Base-by-base conservation (phyloP, 2,113 vertebrate genomes). In the Baryphthengus martii region DNA sequence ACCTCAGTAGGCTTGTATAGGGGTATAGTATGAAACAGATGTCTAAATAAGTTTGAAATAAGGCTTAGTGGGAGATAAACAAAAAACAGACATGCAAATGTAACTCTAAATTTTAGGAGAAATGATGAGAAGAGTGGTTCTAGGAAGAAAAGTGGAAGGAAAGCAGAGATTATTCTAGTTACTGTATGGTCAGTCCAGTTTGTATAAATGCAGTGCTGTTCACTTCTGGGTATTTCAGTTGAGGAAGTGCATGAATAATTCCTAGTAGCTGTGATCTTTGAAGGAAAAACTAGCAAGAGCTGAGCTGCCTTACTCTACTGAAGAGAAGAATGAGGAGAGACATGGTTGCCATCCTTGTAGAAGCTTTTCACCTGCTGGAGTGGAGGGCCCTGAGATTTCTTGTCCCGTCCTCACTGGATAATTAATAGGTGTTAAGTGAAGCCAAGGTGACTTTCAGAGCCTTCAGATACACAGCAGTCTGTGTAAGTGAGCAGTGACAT, bases 141-240 rank as follows among this genome's bases (percentile, higher is more conserved):
- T 68, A 52, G 39, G 23, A 72, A 33, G 31, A 53, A 20, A 35
- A 45, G 7, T 63, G 25, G 10, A 40, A 68, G 37, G 24, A 56
- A 44, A 40, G 10, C 2, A 4, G 13, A 33, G 3, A 18, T 68
- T 31, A 52, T 56, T 66, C 21, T 44, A 26, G 25, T 11, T 56
- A 7, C 17, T 3, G 4, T 33, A 26, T 1, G 1, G 11, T 83
- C 26, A 31, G 49, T 56, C 18, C 6, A n/a, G 10, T 44, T 14
- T 62, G 0, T 79, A 4, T 33, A 83, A 86, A 44, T 37, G 15
- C 19, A n/a, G 0, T 55, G 28, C 13, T 68, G 10, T 66, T 93
- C 6, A 13, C 8, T 80, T 40, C 25, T n/a, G 17, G 13, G 2
- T 80, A 9, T 31, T 44, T 18, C 49, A 45, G 40, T 44, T 72